A percentile compares a stretch with the other conserved stretches of the same genome.
These are phyloP conservation scores for Bombus waltoni DNA, from an alignment of 1,140 invertebrate species.

Conservation along the genomic window DNA sequence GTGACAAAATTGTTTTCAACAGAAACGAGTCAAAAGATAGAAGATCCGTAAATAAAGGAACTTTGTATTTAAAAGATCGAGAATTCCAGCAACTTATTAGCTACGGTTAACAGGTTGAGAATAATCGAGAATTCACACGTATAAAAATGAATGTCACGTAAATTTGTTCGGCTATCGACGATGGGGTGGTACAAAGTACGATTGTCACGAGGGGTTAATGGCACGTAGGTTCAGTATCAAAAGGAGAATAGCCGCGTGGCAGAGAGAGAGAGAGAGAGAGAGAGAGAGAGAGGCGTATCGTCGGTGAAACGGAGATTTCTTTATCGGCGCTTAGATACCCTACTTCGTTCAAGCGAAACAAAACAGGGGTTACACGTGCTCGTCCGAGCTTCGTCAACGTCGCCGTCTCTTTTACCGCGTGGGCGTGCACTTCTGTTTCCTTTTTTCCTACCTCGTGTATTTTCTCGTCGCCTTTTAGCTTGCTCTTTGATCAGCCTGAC, in stretches of 20 bases:
- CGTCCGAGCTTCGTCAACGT: conserved; percentile 19
- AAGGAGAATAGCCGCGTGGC: conserved; percentile 12
- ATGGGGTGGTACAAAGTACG: conserved; percentile 42
- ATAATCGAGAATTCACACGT: background rate
- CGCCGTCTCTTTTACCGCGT: conserved; percentile 35
- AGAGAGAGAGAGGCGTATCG: conserved; percentile 37
- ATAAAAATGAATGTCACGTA: background rate
- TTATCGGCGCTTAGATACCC: conserved; percentile 69
- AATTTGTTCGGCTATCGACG: conserved; percentile 12
- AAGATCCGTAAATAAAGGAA: background rate
- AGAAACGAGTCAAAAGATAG: background rate
- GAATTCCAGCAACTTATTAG: too few species aligned
- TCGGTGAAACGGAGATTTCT: conserved; percentile 59
- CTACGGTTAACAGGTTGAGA: too few species aligned
- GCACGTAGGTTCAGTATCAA: conserved; percentile 37
- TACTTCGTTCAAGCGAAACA: conserved; percentile 60
- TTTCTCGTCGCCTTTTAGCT: conserved; percentile 1
- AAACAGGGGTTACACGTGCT: conserved; percentile 58
- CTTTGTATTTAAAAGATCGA: background rate
- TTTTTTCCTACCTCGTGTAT: conserved; percentile 14
- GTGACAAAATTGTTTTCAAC: too few species aligned
- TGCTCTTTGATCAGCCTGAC: conserved; percentile 20
- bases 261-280: conserved; percentile 34
- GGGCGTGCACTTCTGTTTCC: conserved; percentile 4
- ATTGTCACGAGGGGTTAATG: conserved; percentile 55